These are phyloP conservation scores for Piezodorus guildinii DNA, from an alignment of 1,140 invertebrate species.

Conservation along the genomic window DNA sequence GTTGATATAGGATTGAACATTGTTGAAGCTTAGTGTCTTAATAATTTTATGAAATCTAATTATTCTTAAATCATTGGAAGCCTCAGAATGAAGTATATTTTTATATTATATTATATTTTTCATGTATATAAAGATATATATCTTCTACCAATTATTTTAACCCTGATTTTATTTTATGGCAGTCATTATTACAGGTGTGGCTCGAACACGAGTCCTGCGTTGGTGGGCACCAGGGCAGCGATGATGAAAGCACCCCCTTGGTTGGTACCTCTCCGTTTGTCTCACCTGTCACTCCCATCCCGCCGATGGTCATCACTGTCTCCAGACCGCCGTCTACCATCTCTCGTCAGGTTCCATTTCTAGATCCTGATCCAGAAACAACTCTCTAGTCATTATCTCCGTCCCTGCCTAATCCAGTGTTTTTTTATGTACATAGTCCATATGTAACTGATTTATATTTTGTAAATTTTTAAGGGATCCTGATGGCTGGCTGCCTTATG, in stretches of 20 bases:
- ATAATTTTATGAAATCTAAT: no score
- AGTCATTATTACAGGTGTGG: not conserved
- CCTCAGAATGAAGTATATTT: no score
- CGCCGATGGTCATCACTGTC: not conserved
- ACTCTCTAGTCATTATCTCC: conserved; percentile 19
- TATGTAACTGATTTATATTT: no score
- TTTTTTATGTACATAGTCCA: no score
- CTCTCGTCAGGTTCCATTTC: conserved; percentile 20
- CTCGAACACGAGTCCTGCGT: not conserved
- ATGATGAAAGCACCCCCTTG: conserved; percentile 50
- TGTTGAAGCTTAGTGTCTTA: no score
- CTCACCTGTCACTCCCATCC: conserved; percentile 14
- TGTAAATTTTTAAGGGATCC: no score
- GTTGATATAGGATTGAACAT: no score
- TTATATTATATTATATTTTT: not conserved
- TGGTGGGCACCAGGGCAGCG: conserved; percentile 33
- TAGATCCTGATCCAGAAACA: conserved; percentile 22
- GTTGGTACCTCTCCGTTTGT: conserved; percentile 38
- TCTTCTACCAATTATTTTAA: not conserved
- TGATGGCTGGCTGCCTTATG: no score
- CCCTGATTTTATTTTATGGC: not conserved
- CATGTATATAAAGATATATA: no score
- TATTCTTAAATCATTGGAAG: no score
- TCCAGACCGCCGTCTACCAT: not conserved
- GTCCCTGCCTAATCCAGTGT: not conserved